Evolutionary conservation across 2,797 vertebrate species (phyloP).

Genomic region (Sebastes oblongus): DNA sequence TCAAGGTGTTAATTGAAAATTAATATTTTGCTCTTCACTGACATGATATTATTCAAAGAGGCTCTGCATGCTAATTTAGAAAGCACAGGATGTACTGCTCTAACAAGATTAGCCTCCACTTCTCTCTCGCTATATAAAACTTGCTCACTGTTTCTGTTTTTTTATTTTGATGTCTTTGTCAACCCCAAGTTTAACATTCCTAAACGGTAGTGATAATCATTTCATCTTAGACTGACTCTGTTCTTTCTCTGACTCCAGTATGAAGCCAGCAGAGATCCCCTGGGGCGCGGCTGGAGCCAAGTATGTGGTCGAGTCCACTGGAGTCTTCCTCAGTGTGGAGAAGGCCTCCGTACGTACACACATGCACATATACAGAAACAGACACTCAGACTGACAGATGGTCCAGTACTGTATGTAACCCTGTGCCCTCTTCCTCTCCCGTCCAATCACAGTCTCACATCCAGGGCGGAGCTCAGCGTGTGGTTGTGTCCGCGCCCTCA

Average conservation of each 20-base stretch:
- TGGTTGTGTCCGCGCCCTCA: conserved; percentile 88
- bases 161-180: not conserved
- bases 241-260: conserved; percentile 68
- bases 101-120: not conserved
- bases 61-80: not conserved
- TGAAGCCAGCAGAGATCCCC: conserved; percentile 88
- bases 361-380: not conserved
- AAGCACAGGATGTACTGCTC: not conserved
- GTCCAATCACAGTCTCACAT: conserved; percentile 80
- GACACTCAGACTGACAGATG: not conserved
- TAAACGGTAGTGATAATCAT: not conserved
- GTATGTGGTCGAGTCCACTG: conserved; percentile 90
- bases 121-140: not conserved
- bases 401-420: not conserved
- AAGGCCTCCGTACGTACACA: conserved; percentile 84
- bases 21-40: not conserved
- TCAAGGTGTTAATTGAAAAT: not conserved
- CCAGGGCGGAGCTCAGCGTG: conserved; percentile 84
- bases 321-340: conserved; percentile 86
- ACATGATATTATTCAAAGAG: not conserved
- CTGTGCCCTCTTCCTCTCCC: not conserved
- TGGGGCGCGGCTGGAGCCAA: conserved; percentile 82
- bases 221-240: not conserved
- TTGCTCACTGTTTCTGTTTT: not conserved
- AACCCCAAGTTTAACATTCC: not conserved